Evolutionary conservation across 2,888 invertebrate species (phyloP).

Genomic region (Leptinotarsa tumamoca): DNA sequence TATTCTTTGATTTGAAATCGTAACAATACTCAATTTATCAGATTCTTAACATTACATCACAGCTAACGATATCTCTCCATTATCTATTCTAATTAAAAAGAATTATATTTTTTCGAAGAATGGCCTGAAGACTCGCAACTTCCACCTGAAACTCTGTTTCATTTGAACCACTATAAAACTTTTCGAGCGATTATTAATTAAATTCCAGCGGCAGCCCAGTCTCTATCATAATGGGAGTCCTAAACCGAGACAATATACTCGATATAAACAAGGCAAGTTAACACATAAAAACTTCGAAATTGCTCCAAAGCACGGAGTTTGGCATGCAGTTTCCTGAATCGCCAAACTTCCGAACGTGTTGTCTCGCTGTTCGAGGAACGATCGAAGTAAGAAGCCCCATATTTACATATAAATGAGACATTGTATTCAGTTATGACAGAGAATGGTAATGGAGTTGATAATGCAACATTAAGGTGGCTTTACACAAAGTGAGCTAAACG

Average conservation of each 20-base stretch:
- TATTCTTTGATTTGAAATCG: too few relatives aligned
- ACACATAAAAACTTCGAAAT: slow-evolving; percentile 57
- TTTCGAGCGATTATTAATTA: slow-evolving; percentile 51
- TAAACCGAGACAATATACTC: slow-evolving; percentile 27
- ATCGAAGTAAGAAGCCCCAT: slow-evolving; percentile 9
- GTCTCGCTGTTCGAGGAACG: slow-evolving; percentile 18
- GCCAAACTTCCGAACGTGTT: slow-evolving; percentile 28
- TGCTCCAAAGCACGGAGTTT: slow-evolving; percentile 41
- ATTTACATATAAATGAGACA: slow-evolving; percentile 18
- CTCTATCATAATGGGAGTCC: slow-evolving; percentile 45
- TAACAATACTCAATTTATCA: too few relatives aligned
- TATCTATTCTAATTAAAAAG: neutral
- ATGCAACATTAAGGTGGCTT: neutral
- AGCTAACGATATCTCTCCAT: too few relatives aligned
- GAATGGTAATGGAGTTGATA: slow-evolving; percentile 15
- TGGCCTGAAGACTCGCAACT: neutral
- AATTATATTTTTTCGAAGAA: neutral
- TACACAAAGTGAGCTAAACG: neutral
- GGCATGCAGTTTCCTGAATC: slow-evolving; percentile 24
- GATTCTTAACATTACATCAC: too few relatives aligned
- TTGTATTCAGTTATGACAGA: slow-evolving; percentile 18
- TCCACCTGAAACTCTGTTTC: slow-evolving; percentile 45
- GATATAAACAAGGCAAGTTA: slow-evolving; percentile 54
- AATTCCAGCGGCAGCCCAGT: slow-evolving; percentile 47
- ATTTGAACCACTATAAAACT: slow-evolving; percentile 49